Conservation (phyloP, 2,888 invertebrate genomes). For the Malacosoma neustria region DNA sequence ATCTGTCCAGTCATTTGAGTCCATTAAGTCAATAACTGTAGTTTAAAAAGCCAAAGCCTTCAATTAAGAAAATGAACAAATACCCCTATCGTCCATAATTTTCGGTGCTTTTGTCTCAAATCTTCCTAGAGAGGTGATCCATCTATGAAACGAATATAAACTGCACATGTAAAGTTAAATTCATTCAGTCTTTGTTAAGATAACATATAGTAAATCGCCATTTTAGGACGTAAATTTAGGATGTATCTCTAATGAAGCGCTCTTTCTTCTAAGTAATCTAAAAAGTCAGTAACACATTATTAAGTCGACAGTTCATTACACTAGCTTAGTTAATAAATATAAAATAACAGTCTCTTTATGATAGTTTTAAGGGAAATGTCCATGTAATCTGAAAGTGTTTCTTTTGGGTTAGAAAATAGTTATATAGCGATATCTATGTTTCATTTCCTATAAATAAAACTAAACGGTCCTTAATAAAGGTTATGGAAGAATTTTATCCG, state of each 20-base stretch:
- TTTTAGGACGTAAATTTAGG: too few species aligned
- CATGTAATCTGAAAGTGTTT: conserved; percentile 14
- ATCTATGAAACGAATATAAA: too few species aligned
- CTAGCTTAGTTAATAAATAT: conserved; percentile 31
- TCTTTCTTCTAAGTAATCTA: conserved; percentile 11
- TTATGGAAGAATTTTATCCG: too few species aligned
- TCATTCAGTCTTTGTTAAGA: too few species aligned
- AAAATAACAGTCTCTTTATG: conserved; percentile 28
- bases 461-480: too few species aligned
- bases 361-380: conserved; percentile 12
- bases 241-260: too few species aligned
- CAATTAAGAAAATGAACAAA: conserved; percentile 1
- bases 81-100: conserved; percentile 23
- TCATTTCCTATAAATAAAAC: too few species aligned
- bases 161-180: too few species aligned
- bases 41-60: conserved; percentile 38
- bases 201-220: too few species aligned
- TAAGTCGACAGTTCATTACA: conserved; percentile 47
- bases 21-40: conserved; percentile 26
- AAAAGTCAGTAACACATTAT: conserved; percentile 29
- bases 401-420: conserved; percentile 16
- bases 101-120: conserved; percentile 37
- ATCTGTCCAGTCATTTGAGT: conserved; percentile 28
- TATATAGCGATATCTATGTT: conserved; percentile 19
- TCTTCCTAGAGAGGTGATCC: too few species aligned